phyloP scores from a whole-genome alignment of 2,797 vertebrate species.

The Phrynocephalus vlangalii region DNA sequence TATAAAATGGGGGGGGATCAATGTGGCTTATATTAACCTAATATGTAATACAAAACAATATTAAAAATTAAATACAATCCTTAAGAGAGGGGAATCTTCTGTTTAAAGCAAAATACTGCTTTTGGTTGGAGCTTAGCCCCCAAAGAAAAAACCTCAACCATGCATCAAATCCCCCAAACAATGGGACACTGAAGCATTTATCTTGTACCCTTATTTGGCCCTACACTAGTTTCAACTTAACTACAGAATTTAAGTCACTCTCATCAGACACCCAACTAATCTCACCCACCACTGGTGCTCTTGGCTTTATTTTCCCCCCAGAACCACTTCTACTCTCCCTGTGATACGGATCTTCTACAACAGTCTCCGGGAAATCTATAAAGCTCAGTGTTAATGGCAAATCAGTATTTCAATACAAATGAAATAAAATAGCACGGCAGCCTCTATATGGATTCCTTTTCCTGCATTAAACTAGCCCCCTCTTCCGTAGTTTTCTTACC shows the following conservation, averaged over 20 bases:
- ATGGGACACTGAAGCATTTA: not conserved
- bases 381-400: not conserved
- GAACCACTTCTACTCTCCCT: not conserved
- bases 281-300: not conserved
- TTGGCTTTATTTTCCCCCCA: not conserved
- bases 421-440: not conserved
- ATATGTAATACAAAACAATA: too few species aligned
- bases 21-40: not conserved
- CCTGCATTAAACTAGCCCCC: not conserved
- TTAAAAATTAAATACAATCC: too few species aligned
- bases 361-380: not conserved
- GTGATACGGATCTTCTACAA: not conserved
- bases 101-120: too few species aligned
- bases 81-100: too few species aligned
- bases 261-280: too few species aligned
- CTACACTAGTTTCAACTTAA: not conserved
- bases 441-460: not conserved
- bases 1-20: too few species aligned
- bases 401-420: not conserved
- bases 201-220: too few species aligned
- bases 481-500: constrained; percentile 76
- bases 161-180: too few species aligned
- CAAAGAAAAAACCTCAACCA: too few species aligned
- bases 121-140: not conserved
- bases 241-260: too few species aligned